Conservation (phyloP, 1,140 invertebrate species). For the Agrypnia vestita region DNA sequence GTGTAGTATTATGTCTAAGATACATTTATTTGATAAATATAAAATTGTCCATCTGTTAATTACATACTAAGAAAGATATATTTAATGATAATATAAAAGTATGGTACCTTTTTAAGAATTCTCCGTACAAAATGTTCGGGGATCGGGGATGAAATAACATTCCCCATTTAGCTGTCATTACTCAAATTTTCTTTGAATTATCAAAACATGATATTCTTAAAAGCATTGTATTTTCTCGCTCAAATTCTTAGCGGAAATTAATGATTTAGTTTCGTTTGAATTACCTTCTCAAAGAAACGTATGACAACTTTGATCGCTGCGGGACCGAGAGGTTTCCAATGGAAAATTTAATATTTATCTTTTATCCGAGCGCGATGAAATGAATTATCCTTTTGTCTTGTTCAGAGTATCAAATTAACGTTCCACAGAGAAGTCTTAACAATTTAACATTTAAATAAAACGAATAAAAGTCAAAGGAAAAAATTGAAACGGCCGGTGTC, state of each 20-base stretch:
- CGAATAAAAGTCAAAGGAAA: neutral
- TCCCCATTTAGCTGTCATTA: too few relatives aligned
- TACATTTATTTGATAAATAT: too few relatives aligned
- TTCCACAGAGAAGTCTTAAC: neutral
- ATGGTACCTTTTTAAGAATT: too few relatives aligned
- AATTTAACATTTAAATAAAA: neutral
- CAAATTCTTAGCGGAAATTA: constrained; percentile 17
- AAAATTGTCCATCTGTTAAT: too few relatives aligned
- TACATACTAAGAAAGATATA: too few relatives aligned
- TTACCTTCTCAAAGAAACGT: constrained; percentile 6
- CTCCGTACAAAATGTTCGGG: too few relatives aligned
- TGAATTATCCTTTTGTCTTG: constrained; percentile 9
- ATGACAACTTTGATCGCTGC: constrained; percentile 3
- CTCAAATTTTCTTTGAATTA: neutral
- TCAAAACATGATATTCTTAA: constrained; percentile 7
- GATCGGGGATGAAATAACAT: too few relatives aligned
- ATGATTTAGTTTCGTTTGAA: constrained; percentile 30
- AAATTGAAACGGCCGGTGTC: too few relatives aligned
- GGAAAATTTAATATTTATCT: constrained; percentile 21
- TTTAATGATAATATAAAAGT: too few relatives aligned
- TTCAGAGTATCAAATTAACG: neutral
- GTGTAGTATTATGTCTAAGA: too few relatives aligned
- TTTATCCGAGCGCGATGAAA: neutral
- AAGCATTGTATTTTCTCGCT: constrained; percentile 25
- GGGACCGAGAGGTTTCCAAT: neutral